phyloP scores from a whole-genome alignment of 2,113 vertebrate species.

The Tretioscincus oriximinensis region DNA sequence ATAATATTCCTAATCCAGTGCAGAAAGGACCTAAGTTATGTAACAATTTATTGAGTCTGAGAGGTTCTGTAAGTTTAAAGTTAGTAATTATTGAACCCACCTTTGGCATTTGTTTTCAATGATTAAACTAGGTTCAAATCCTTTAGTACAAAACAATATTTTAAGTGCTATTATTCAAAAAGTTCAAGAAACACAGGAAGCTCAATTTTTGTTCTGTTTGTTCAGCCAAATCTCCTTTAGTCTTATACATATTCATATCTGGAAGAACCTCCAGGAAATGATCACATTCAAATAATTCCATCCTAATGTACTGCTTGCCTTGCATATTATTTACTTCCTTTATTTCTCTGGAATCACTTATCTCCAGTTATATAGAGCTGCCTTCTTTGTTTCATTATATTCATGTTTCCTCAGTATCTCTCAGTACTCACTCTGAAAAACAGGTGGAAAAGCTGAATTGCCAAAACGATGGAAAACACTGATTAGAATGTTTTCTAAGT shows the following conservation, averaged over 20 bases:
- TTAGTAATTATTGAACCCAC: not conserved
- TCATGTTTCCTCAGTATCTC: not conserved
- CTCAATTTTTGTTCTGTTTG: slow-evolving; percentile 5
- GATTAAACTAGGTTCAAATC: not conserved
- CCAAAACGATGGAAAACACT: not conserved
- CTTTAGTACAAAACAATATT: not conserved
- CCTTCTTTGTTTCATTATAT: slow-evolving; percentile 1
- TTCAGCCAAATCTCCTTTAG: not conserved
- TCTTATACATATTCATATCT: slow-evolving; percentile 2
- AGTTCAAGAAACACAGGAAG: not conserved
- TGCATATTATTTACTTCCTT: slow-evolving; percentile 1
- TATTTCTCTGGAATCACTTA: not conserved
- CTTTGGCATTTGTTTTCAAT: not conserved
- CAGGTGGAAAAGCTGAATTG: not conserved
- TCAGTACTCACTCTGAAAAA: not conserved
- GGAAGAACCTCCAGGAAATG: not conserved
- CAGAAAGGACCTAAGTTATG: no score
- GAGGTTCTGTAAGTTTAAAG: not conserved
- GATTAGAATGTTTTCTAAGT: not conserved
- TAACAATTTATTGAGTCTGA: no score
- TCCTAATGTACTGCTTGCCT: not conserved
- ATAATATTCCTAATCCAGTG: no score
- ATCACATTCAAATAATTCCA: slow-evolving; percentile 6
- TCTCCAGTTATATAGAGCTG: not conserved
- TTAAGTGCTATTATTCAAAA: not conserved